These are phyloP conservation scores for Enteromius afrohamiltoni DNA, from an alignment of 2,797 vertebrate species.

Conservation along the genomic window DNA sequence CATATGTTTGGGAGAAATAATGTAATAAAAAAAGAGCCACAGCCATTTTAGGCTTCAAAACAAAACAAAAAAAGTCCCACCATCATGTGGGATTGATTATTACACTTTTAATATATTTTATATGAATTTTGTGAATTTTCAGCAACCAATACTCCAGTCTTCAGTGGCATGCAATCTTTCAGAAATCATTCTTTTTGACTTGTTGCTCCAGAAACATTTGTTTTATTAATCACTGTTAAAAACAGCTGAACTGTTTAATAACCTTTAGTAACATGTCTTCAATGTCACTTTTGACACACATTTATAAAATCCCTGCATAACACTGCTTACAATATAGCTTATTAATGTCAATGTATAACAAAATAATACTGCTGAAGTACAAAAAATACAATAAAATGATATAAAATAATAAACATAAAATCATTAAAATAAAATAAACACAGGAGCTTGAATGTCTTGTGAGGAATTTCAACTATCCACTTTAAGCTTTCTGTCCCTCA, in stretches of 20 bases:
- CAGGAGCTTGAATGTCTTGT: background rate
- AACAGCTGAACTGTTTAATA: background rate
- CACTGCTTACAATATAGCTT: background rate
- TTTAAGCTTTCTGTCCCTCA: constrained; percentile 1
- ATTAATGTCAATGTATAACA: too few species aligned
- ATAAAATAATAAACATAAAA: background rate
- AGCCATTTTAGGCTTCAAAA: too few species aligned
- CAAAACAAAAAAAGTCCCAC: too few species aligned
- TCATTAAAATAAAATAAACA: background rate
- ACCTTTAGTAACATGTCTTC: background rate
- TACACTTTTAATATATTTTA: background rate
- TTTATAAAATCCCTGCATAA: background rate
- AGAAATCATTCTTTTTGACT: background rate
- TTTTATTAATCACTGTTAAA: background rate
- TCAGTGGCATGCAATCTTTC: background rate
- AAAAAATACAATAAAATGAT: background rate
- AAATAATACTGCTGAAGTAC: background rate
- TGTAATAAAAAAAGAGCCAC: too few species aligned
- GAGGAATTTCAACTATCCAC: background rate
- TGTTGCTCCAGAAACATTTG: background rate
- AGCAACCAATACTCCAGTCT: background rate
- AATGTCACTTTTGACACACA: background rate
- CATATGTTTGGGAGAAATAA: background rate
- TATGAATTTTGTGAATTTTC: background rate
- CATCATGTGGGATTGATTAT: background rate